Conservation (phyloP, 2,113 vertebrate species). For the Mustela nigripes region DNA sequence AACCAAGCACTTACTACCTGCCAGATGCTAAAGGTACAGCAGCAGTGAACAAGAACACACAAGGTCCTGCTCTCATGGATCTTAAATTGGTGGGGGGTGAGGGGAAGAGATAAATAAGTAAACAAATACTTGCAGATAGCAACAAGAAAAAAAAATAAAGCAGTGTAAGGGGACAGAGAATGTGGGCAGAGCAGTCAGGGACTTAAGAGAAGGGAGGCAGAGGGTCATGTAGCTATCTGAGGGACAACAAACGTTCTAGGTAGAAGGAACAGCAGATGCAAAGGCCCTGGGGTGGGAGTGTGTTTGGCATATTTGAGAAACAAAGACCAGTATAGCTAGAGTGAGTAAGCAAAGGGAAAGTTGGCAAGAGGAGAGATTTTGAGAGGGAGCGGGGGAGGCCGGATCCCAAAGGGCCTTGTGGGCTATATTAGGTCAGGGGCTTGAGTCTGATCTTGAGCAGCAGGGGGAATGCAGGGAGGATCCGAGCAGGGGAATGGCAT, state of each 20-base stretch:
- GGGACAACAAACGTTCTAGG: background rate
- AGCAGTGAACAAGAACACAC: background rate
- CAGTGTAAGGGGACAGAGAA: background rate
- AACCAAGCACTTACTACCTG: background rate
- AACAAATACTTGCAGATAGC: background rate
- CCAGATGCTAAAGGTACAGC: background rate
- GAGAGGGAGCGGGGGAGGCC: background rate
- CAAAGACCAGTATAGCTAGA: background rate
- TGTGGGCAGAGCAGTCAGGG: background rate
- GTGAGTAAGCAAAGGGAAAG: background rate
- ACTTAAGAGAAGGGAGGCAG: background rate
- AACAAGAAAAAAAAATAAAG: background rate
- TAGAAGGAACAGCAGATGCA: background rate
- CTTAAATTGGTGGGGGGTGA: background rate
- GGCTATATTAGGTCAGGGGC: background rate
- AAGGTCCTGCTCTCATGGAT: background rate
- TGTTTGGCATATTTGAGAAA: background rate
- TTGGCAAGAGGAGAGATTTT: background rate
- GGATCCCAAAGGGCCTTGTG: background rate
- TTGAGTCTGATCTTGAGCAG: background rate
- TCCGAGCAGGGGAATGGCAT: background rate
- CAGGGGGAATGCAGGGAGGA: rapidly evolving
- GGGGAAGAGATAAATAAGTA: background rate
- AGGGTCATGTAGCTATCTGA: background rate
- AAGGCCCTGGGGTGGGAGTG: background rate